Evolutionary conservation across 2,888 invertebrate species (phyloP), one percentile per base, ranked within the genome.

Genomic region (Leucania comma): DNA sequence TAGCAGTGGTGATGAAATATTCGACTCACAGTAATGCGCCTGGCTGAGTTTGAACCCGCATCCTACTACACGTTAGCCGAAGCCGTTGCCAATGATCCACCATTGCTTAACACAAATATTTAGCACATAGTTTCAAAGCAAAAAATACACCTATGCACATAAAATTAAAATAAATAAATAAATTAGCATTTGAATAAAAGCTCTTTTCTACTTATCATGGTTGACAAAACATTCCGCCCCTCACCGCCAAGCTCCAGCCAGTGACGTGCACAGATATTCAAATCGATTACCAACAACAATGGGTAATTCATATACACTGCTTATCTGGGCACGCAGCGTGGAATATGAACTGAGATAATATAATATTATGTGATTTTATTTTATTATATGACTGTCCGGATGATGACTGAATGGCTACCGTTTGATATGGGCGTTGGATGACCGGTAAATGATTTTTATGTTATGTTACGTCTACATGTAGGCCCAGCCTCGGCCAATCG

Each of bases 281-380:
- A 81, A 72, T 63, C 62, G 71, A 78, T 78, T 60, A 42, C 22
- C 48, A 50, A 29, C 53, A 51, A 78, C 78, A 79, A 81, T 81
- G 78, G 78, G 38, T 57, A 29, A 62, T 67, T 75, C 77, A 78
- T 75, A 68, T 29, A 57, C 58, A 59, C 17, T 32, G 50, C 78
- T 79, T 79, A 79, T 79, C 79, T 57, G 53, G 17, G 72, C 81
- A 61, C 38, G 61, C 68, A 51, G 81, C 81, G 67, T 77, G 72
- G 81, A 67, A 72, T 78, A 81, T 77, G 68, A 77, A 79, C 63
- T 50, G 61, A 32, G 64, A 56, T 76, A 75, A 22, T 20, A 56
- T 73, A n/a, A 65, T 42, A 20, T 75, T 42, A 20, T 75, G 61
- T 72, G 77, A 81, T 72, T 77, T 80, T 75, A 67, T 63, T 63